A percentile compares a stretch with the other conserved stretches of the same genome.
Evolutionary conservation across 2,113 vertebrate genomes (phyloP).

Genomic region (Corythoichthys haematopterus): DNA sequence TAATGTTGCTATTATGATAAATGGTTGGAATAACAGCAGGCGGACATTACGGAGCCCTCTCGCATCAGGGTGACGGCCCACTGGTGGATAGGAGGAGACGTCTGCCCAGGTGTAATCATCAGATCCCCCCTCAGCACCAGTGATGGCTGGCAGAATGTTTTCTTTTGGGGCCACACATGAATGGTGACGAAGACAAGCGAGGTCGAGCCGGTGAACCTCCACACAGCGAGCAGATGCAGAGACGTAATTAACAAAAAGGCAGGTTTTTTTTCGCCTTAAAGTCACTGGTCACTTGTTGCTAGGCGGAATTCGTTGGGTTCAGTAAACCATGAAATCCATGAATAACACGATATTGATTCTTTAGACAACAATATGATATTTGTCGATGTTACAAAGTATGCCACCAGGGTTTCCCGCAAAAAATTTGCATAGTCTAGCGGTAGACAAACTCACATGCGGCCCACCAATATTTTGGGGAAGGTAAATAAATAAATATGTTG

Average conservation of each 20-base stretch:
- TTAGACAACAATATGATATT: no score
- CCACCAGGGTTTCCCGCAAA: no score
- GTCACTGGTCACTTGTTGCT: neutral
- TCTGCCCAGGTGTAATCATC: conserved; percentile 45
- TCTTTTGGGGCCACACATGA: conserved; percentile 30
- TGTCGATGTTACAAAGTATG: no score
- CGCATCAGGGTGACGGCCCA: conserved; percentile 49
- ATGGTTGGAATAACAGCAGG: conserved; percentile 73
- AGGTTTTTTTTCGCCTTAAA: neutral
- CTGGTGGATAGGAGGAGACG: conserved; percentile 32
- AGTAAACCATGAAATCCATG: neutral
- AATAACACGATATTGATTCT: no score
- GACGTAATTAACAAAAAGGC: neutral
- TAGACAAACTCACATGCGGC: no score
- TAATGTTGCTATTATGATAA: conserved; percentile 73
- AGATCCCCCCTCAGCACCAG: conserved; percentile 7
- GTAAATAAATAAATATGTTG: no score
- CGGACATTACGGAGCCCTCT: conserved; percentile 56
- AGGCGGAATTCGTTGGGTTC: neutral
- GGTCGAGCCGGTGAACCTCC: conserved; percentile 21
- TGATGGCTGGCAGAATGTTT: conserved; percentile 22
- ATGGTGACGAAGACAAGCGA: conserved; percentile 32
- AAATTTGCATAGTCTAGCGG: no score
- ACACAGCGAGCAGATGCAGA: neutral
- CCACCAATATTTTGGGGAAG: no score